phyloP scores from a whole-genome alignment of 2,113 vertebrate species.

The Plecotus auritus region DNA sequence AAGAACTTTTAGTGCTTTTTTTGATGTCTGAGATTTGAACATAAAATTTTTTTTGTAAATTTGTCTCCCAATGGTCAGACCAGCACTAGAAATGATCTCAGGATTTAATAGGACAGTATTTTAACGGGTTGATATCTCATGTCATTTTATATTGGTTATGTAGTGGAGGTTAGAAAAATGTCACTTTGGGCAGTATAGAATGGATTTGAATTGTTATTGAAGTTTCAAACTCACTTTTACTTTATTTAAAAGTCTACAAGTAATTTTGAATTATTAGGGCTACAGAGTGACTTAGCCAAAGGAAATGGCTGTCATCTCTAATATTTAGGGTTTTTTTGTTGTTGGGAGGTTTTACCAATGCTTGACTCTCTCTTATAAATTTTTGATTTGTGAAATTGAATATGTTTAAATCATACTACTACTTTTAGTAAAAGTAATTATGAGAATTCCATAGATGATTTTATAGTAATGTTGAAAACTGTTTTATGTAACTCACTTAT shows the following conservation, averaged over 20 bases:
- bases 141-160: background rate
- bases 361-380: background rate
- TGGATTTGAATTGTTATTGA: background rate
- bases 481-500: background rate
- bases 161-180: constrained; percentile 31
- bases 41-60: background rate
- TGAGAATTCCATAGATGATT: constrained; percentile 15
- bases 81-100: background rate
- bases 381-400: constrained; percentile 29
- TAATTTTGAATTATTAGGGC: background rate
- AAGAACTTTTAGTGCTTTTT: background rate
- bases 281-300: background rate
- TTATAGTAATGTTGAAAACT: constrained; percentile 26
- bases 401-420: background rate
- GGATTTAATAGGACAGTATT: constrained; percentile 18
- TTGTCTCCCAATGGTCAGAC: background rate
- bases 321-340: background rate
- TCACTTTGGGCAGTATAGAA: background rate
- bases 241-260: constrained; percentile 1
- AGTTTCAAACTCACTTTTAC: background rate
- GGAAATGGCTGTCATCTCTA: background rate
- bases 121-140: background rate
- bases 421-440: constrained; percentile 40
- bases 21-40: constrained; percentile 24
- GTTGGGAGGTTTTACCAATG: background rate